Evolutionary conservation across 2,888 invertebrate species (phyloP), one percentile per base, ranked within the genome.

Genomic region (Empis stercorea): DNA sequence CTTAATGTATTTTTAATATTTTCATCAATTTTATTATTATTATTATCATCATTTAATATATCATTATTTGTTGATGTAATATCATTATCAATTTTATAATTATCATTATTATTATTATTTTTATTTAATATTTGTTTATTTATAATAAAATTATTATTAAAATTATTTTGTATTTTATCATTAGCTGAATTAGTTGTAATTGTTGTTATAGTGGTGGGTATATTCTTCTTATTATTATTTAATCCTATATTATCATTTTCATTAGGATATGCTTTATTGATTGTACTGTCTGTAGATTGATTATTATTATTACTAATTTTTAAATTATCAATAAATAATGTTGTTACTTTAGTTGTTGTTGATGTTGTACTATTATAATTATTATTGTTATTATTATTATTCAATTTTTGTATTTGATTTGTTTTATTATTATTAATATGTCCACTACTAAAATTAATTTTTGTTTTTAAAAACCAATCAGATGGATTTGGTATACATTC

Each of bases 401-500:
- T 37, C 13, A 34, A n/a, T 36, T 45, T 32, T 3, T 13, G 32
- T 32, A 13, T 32, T 10, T 13, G 32, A 5, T 32, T 13, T 32
- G 7, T 13, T 32, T 20, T 20, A 20, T 20, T 20, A 20, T 20
- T 20, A 20, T 20, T 13, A 34, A n/a, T n/a, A 34, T 34, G n/a
- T 7, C n/a, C n/a, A 34, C 13, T 59, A 56, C 57, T 62, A 9
- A 66, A 52, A 3, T 61, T 61, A 3, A 62, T 61, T 53, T 65
- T 65, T 30, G 64, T 64, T 45, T 64, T 65, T 16, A 63, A 53
- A 57, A 68, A 67, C 68, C 68, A 68, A 55, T 64, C 61, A 43
- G 63, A 60, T 30, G 68, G 68, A 56, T 59, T 67, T 38, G 65
- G 64, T 45, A 68, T 47, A 51, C 65, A 66, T 50, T 66, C 66